Evolutionary conservation across 2,113 vertebrate species (phyloP).

Genomic region (Trogon surrucura): DNA sequence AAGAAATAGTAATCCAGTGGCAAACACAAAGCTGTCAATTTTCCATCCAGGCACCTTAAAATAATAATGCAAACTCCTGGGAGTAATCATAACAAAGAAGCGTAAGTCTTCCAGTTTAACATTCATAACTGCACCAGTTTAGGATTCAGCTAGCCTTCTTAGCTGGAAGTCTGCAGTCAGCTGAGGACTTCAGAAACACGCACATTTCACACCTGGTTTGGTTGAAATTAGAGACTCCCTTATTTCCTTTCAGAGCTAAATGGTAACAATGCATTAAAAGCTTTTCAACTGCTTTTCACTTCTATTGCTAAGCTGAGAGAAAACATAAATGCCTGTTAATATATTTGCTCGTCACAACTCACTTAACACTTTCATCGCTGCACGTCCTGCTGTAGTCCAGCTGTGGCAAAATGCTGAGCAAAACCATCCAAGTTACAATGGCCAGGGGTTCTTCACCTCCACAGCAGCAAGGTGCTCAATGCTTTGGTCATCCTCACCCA

Average conservation of each 20-base stretch:
- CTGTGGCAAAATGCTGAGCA: not conserved
- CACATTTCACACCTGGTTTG: not conserved
- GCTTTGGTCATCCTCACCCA: not conserved
- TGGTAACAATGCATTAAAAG: fast-evolving
- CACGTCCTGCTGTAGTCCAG: not conserved
- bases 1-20: not conserved
- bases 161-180: not conserved
- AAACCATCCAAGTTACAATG: not conserved
- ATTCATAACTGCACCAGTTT: not conserved
- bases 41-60: not conserved
- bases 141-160: not conserved
- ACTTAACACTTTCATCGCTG: not conserved
- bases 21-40: not conserved
- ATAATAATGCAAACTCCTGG: not conserved
- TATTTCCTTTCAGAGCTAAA: not conserved
- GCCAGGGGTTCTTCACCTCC: not conserved
- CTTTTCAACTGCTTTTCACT: not conserved
- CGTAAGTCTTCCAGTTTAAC: not conserved
- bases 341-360: not conserved
- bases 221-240: not conserved
- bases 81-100: not conserved
- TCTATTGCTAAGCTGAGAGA: not conserved
- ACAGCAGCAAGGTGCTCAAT: not conserved
- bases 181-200: not conserved
- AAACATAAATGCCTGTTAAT: not conserved